Conservation (phyloP, 2,888 invertebrate species). For the Idaea aversata region DNA sequence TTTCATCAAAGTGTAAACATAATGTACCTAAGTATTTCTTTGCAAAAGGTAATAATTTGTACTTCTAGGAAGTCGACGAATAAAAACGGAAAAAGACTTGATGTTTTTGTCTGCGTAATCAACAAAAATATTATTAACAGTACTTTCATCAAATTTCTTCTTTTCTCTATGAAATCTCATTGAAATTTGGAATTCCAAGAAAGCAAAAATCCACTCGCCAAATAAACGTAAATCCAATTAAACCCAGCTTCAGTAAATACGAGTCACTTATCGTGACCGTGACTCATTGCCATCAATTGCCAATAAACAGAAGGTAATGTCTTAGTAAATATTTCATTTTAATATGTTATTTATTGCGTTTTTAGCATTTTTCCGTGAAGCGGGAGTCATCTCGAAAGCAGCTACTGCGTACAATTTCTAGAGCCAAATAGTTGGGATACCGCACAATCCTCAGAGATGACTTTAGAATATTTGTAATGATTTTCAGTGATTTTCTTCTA, state of each 20-base stretch:
- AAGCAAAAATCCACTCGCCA: background rate
- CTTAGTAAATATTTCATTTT: conserved; percentile 11
- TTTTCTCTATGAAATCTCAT: background rate
- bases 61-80: no score
- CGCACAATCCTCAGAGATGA: conserved; percentile 17
- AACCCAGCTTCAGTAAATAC: background rate
- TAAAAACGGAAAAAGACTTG: no score
- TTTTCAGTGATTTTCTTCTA: background rate
- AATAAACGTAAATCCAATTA: background rate
- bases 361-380: conserved; percentile 19
- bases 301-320: conserved; percentile 6
- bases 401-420: conserved; percentile 21
- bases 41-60: no score
- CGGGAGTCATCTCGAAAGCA: background rate
- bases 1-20: no score
- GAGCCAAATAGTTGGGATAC: conserved; percentile 30
- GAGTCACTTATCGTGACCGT: conserved; percentile 3
- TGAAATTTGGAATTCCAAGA: background rate
- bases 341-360: conserved; percentile 18
- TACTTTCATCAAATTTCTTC: background rate
- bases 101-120: no score
- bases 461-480: background rate
- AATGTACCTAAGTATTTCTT: no score
- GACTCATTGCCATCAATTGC: conserved; percentile 21
- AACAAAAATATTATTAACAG: no score